Conservation (phyloP, 2,797 vertebrate species). For the Clarias platycephalus region DNA sequence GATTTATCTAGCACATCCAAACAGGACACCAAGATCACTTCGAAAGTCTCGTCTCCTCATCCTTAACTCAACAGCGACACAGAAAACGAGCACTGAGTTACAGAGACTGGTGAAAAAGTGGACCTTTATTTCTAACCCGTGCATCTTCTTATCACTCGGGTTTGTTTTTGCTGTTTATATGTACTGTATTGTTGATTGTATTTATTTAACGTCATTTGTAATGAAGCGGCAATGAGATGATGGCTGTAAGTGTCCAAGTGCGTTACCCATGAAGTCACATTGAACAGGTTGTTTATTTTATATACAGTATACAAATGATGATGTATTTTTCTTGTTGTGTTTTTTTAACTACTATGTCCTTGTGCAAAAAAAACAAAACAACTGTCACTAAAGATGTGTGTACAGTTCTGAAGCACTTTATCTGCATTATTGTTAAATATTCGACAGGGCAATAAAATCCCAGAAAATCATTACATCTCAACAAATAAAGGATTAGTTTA, state of each 20-base stretch:
- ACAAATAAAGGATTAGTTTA: conserved; percentile 9
- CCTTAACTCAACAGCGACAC: conserved; percentile 66
- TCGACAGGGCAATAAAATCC: neutral
- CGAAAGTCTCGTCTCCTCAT: conserved; percentile 61
- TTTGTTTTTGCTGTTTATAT: conserved; percentile 7
- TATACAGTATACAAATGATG: conserved; percentile 2
- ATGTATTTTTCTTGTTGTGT: neutral
- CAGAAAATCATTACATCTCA: too few species aligned
- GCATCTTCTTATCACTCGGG: neutral
- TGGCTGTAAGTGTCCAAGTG: neutral
- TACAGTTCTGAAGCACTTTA: conserved; percentile 75
- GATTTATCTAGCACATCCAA: conserved; percentile 90
- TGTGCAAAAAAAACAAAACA: neutral
- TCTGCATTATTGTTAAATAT: conserved; percentile 67
- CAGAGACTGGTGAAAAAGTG: neutral
- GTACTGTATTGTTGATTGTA: neutral
- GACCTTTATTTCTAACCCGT: neutral
- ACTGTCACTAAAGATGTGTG: neutral
- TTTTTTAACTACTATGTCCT: neutral
- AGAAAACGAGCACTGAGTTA: conserved; percentile 72
- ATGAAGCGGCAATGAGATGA: neutral
- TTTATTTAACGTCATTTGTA: neutral
- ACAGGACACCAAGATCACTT: conserved; percentile 70
- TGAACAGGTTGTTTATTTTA: conserved; percentile 8
- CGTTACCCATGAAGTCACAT: neutral